Evolutionary conservation across 2,797 vertebrate species (phyloP), one percentile per base, ranked within the genome.

Genomic region (Smutsia temminckii): DNA sequence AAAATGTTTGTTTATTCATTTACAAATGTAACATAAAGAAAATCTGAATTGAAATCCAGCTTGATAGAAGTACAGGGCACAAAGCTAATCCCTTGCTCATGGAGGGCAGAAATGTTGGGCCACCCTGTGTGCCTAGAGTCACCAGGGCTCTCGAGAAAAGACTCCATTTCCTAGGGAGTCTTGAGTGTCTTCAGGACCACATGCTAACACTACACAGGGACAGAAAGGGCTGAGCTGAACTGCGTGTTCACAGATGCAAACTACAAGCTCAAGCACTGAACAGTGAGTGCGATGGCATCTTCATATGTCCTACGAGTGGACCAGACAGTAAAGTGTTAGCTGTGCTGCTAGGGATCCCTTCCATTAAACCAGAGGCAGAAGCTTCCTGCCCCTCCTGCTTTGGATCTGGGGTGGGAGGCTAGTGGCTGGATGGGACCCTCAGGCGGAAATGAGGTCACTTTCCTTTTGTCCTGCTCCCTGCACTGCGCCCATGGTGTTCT

Each of bases 1-100:
- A 91, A 95, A 96, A 95, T 83, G 94, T 75, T 37, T 93, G 55
- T 97, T 98, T 98, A 98, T 97, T 98, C 85, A 95, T 83, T 88
- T 95, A 97, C 64, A 96, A 90, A 95, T 37, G 68, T 94, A 59
- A 96, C 59, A 59, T 86, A 92, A 95, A 75, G 29, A 87, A 96
- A 66, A 64, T 32, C n/a, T 74, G 61, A 64, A 23, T 17, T 79
- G 68, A 89, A 93, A 78, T 42, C 69, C 51, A 51, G 61, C 57
- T 57, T 51, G 78, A 61, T 63, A 93, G 55, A 92, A 84, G 34
- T 20, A 81, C 66, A 34, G 93, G 49, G 81, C 75, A 79, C 89
- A 74, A 9, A 11, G 63, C 79, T 95, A 77, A 40, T 13, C n/a
- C 10, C 6, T 0, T 8, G 37, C 64, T 78, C 46, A 53, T 2